Conservation (phyloP, 1,140 invertebrate genomes). For the Parasteatoda tepidariorum region DNA sequence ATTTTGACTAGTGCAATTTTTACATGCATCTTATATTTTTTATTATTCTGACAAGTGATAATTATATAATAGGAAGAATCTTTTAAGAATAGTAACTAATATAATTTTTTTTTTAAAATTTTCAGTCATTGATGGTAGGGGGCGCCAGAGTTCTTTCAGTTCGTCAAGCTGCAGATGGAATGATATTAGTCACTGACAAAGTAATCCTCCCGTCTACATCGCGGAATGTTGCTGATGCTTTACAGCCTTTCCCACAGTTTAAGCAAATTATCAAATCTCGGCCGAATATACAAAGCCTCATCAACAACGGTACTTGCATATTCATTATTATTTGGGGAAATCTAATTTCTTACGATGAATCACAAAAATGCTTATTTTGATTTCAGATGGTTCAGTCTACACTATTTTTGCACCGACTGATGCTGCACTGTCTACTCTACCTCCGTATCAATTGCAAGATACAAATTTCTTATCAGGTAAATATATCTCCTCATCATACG, state of each 20-base stretch:
- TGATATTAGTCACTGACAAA: conserved; percentile 35
- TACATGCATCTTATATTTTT: no score
- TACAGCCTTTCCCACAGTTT: not conserved
- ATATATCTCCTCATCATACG: no score
- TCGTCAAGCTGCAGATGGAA: conserved; percentile 3
- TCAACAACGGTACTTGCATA: not conserved
- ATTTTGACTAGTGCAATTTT: no score
- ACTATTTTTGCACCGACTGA: conserved; percentile 53
- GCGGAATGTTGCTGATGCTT: not conserved
- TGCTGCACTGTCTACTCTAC: conserved; percentile 17
- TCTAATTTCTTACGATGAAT: no score
- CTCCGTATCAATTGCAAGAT: conserved; percentile 7
- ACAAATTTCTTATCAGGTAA: conserved; percentile 22
- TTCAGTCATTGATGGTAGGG: conserved; percentile 28
- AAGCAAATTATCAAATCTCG: not conserved
- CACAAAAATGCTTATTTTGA: no score
- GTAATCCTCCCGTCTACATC: conserved; percentile 12
- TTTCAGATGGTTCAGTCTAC: conserved; percentile 21
- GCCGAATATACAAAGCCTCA: not conserved
- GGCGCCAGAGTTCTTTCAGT: conserved; percentile 26
- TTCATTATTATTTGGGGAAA: no score
- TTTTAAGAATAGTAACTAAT: no score
- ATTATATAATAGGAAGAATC: no score
- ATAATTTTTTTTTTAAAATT: not conserved
- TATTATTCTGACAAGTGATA: no score